phyloP scores from a whole-genome alignment of 2,888 invertebrate genomes.

The Drosophila neonasuta region DNA sequence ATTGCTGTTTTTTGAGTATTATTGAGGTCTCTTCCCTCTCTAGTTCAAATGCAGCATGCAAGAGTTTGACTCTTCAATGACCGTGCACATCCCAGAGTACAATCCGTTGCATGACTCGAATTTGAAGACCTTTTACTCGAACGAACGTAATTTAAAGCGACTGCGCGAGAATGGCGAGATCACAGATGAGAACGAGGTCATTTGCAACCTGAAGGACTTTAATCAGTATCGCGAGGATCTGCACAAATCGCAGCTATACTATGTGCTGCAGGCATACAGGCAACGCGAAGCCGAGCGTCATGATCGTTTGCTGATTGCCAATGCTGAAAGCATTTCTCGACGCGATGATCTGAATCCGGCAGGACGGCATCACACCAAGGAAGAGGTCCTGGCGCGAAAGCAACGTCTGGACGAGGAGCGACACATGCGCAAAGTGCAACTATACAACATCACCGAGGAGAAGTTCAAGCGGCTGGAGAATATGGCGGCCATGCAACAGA shows the following conservation, averaged over 20 bases:
- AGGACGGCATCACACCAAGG: conserved; percentile 59
- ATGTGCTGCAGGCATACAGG: conserved; percentile 82
- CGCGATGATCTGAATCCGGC: conserved; percentile 66
- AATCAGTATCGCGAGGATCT: conserved; percentile 86
- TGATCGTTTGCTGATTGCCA: conserved; percentile 74
- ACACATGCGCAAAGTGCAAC: conserved; percentile 55
- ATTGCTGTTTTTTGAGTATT: neutral
- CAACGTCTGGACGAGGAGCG: conserved; percentile 53
- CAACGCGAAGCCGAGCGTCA: conserved; percentile 72
- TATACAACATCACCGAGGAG: conserved; percentile 58
- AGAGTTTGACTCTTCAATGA: conserved; percentile 77
- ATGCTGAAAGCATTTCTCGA: conserved; percentile 79
- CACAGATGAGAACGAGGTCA: conserved; percentile 84
- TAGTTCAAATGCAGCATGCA: conserved; percentile 72
- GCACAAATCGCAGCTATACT: conserved; percentile 84
- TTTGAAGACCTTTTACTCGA: conserved; percentile 83
- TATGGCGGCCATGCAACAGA: conserved; percentile 52
- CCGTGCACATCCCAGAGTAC: conserved; percentile 82
- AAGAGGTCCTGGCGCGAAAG: conserved; percentile 70
- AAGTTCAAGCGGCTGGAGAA: conserved; percentile 66
- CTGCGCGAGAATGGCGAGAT: conserved; percentile 84
- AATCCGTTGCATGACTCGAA: conserved; percentile 85
- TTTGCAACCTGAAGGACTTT: conserved; percentile 86
- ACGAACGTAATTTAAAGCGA: conserved; percentile 80
- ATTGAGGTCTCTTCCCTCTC: neutral